Evolutionary conservation across 2,888 invertebrate genomes (phyloP).

Genomic region (Linnaemya tessellans): DNA sequence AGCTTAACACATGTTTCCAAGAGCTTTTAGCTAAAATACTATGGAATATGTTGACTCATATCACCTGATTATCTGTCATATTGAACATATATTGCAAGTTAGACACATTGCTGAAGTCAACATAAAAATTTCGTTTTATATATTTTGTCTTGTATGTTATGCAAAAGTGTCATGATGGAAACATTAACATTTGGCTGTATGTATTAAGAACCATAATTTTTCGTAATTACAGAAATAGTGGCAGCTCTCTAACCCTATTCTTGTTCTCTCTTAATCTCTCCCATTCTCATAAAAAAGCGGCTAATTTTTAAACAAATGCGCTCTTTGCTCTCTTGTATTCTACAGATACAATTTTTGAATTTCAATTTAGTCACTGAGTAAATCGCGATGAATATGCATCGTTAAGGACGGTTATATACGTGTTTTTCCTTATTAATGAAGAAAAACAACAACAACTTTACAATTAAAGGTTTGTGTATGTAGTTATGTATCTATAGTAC

Average conservation of each 20-base stretch:
- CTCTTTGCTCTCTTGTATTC: constrained; percentile 70
- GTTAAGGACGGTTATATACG: constrained; percentile 75
- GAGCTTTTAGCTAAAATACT: too few relatives aligned
- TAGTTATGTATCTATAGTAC: constrained; percentile 55
- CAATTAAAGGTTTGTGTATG: constrained; percentile 56
- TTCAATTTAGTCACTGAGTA: constrained; percentile 80
- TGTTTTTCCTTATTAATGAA: constrained; percentile 74
- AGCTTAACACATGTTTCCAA: too few relatives aligned
- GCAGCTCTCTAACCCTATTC: not conserved
- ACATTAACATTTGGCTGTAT: too few relatives aligned
- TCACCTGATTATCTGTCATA: too few relatives aligned
- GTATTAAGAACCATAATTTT: not conserved
- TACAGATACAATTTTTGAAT: constrained; percentile 67
- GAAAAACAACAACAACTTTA: constrained; percentile 59
- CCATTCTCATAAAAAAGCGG: constrained; percentile 11
- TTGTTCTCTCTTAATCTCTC: not conserved
- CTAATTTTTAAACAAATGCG: constrained; percentile 12
- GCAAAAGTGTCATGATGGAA: too few relatives aligned
- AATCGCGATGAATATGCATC: constrained; percentile 80
- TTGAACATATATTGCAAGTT: too few relatives aligned
- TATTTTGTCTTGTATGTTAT: too few relatives aligned
- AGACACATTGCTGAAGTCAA: too few relatives aligned
- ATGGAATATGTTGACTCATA: too few relatives aligned
- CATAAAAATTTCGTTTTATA: too few relatives aligned
- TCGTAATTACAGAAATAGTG: too few relatives aligned